These are phyloP conservation scores for Trachymyrmex cornetzi DNA, from an alignment of 1,140 invertebrate genomes.

Conservation along the genomic window DNA sequence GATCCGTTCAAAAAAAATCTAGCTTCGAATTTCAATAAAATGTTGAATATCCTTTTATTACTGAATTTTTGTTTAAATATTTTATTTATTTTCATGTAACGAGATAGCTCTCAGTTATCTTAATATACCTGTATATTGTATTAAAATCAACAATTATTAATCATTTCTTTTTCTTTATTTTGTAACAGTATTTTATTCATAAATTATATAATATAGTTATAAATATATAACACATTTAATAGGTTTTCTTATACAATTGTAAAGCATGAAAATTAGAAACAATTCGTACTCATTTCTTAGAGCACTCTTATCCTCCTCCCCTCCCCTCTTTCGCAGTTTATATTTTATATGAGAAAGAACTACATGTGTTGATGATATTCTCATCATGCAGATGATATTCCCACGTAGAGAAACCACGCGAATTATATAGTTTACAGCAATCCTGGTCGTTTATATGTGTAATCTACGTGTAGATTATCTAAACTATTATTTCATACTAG, in stretches of 20 bases:
- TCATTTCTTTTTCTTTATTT: not conserved
- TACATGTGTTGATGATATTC: conserved; percentile 4
- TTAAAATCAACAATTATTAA: not conserved
- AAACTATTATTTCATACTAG: conserved; percentile 44
- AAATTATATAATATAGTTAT: not conserved
- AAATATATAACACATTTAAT: not conserved
- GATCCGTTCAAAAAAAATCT: not conserved
- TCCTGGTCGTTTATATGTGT: conserved; percentile 31
- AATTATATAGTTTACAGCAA: conserved; percentile 24
- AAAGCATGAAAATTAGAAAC: conserved; percentile 4
- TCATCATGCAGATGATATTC: conserved; percentile 38
- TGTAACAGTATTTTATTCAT: not conserved
- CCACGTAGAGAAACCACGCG: conserved; percentile 28
- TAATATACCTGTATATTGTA: not conserved
- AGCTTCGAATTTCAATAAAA: not conserved
- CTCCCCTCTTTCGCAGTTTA: not conserved
- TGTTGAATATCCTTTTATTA: not conserved
- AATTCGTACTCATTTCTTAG: not conserved
- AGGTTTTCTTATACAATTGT: not conserved
- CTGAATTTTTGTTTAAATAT: not conserved
- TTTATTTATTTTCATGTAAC: not conserved
- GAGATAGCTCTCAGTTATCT: not conserved
- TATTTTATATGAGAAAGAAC: conserved; percentile 23
- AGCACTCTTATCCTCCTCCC: not conserved
- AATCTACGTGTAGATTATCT: conserved; percentile 50